Evolutionary conservation across 2,113 vertebrate species (phyloP), one percentile per base, ranked within the genome.

Genomic region (Gadus macrocephalus): DNA sequence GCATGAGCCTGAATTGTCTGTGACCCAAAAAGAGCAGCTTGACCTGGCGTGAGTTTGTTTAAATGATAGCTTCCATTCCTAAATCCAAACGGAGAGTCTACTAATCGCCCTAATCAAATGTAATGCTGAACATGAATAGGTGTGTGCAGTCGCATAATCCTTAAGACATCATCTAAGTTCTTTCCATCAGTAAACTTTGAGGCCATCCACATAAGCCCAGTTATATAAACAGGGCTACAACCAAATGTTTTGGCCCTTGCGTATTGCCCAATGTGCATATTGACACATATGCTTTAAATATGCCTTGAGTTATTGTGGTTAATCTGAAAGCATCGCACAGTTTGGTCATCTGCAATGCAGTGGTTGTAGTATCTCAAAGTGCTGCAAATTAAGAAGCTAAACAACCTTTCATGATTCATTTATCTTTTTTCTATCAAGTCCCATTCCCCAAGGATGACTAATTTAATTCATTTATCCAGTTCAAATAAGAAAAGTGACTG

Each of bases 381-480:
- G 74, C 66, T 75, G 77, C 60, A 78, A 83, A 83, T 83, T 62
- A 82, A 72, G 71, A 85, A 73, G 19, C 71, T 69, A 74, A 83
- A 81, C 73, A 65, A 71, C 72, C 67, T 83, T 79, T 85, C 70
- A 78, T 75, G 70, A 85, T 83, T 31, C 56, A 78, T 84, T 85
- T 85, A 67, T 81, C 62, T 64, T 63, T 49, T 73, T 75, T 69
- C 68, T 69, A 71, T 78, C 49, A 35, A 67, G 70, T 69, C 70
- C 53, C 27, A 56, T 80, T 84, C 72, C 58, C 67, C 27, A 14
- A 67, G 68, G 69, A 83, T 85, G 84, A 82, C 81, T 78, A 70
- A 79, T 83, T 84, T 64, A 87, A 81, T 89, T 72, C 6, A 35
- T 83, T 81, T 80, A 78, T 81, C 67, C 69, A 69, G 66, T 69